phyloP scores from a whole-genome alignment of 2,888 invertebrate species.

The Thera britannica region DNA sequence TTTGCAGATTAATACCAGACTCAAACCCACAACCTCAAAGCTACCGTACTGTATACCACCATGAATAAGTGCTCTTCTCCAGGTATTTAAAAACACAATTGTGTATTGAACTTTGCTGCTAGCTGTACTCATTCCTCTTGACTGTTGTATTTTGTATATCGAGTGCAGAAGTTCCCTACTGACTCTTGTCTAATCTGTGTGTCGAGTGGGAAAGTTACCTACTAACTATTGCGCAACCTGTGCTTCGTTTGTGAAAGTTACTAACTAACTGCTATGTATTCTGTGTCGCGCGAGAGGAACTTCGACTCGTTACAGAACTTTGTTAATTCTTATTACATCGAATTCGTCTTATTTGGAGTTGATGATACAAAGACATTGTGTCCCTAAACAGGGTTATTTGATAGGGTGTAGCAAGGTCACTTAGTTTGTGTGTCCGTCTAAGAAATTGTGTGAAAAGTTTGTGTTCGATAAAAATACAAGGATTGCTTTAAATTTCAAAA shows the following conservation, averaged over 20 bases:
- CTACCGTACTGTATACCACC: no score
- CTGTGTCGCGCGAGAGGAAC: conserved; percentile 3
- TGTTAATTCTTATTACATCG: conserved; percentile 40
- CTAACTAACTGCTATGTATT: not conserved
- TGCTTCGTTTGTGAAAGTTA: not conserved
- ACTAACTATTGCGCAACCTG: conserved; percentile 1
- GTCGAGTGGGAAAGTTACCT: not conserved
- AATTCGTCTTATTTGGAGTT: conserved; percentile 19
- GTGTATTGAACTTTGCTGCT: not conserved
- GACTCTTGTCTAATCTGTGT: conserved; percentile 9
- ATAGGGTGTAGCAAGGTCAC: not conserved
- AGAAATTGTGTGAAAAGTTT: no score
- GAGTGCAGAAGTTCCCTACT: not conserved
- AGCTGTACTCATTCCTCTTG: not conserved
- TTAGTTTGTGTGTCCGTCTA: not conserved
- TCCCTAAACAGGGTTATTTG: not conserved
- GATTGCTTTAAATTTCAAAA: no score
- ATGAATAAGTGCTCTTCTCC: not conserved
- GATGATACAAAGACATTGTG: not conserved
- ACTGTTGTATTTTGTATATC: conserved; percentile 1
- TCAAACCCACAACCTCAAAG: no score
- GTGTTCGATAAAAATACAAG: no score
- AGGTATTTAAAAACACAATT: not conserved
- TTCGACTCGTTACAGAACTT: conserved; percentile 30
- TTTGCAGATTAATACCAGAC: no score